Conservation (phyloP, 2,113 vertebrate genomes). For the Xenopus borealis region DNA sequence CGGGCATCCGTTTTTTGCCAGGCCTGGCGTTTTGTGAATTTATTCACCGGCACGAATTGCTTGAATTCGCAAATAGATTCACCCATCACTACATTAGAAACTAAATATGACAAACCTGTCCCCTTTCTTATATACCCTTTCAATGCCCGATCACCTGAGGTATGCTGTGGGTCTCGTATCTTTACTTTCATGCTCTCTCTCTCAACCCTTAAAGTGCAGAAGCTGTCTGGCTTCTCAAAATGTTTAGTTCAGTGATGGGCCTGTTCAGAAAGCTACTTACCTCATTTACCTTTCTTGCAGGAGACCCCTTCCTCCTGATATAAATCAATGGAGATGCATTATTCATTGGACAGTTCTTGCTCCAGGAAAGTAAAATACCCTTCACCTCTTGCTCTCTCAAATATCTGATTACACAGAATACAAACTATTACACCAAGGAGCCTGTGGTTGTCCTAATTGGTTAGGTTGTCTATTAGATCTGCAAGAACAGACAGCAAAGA, state of each 20-base stretch:
- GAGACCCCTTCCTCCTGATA: not conserved
- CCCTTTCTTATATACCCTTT: not conserved
- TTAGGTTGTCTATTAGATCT: not conserved
- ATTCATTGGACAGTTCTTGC: conserved; percentile 22
- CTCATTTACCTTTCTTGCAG: not conserved
- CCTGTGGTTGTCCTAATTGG: not conserved
- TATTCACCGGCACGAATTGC: too few relatives aligned
- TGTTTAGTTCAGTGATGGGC: not conserved
- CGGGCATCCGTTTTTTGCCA: too few relatives aligned
- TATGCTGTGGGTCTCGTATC: too few relatives aligned
- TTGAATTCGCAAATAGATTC: too few relatives aligned
- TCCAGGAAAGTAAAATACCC: not conserved
- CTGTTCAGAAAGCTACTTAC: not conserved
- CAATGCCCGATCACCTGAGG: not conserved
- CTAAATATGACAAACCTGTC: not conserved
- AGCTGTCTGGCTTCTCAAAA: not conserved
- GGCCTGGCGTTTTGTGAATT: too few relatives aligned
- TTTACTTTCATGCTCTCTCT: not conserved
- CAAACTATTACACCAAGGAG: not conserved
- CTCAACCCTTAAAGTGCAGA: too few relatives aligned
- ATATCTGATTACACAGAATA: not conserved
- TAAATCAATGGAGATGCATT: not conserved
- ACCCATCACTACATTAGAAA: too few relatives aligned
- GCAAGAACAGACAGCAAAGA: too few relatives aligned
- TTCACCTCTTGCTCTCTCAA: not conserved